Evolutionary conservation across 2,797 vertebrate species (phyloP), one percentile per base, ranked within the genome.

Genomic region (Sparus aurata): DNA sequence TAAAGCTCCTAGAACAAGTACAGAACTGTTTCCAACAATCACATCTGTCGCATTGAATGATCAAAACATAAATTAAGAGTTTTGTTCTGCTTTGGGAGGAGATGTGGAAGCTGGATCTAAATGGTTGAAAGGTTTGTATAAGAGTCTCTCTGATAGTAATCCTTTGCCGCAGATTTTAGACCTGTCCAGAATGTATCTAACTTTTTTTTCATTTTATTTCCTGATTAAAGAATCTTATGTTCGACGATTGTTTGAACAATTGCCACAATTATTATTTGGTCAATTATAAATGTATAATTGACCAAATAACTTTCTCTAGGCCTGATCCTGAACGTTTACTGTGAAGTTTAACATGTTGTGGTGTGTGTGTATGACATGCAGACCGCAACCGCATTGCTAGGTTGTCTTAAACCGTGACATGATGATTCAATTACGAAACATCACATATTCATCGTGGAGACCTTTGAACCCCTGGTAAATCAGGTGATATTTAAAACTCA

Each of bases 1-100:
- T 99, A 18, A 98, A 95, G 84, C 95, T 99, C 3, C 85, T 99
- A n/a, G 87, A 47, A 50, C 85, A 90, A 1, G 12, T 96, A 47
- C 85, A 95, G 55, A 59, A n/a, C 45, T 75, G 12, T 23, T 69
- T 41, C 34, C 50, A 73, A 38, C 65, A 34, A 3, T 12, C 27
- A 1, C 53, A 34, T 41, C 25, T 41, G 22, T 43, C 38, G 65
- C 41, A 54, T 2, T 64, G 53, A 70, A 75, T 58, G 10, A 62
- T 12, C 0, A 65, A 0, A 5, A 0, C 23, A 3, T 20, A 1
- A 1, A 7, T 23, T 0, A 23, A 1, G 2, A 74, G 53, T 25
- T 69, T 25, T 34, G 12, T 23, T 52, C 0, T 41, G 23, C 20
- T 66, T 11, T 27, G 16, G 63, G 43, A 23, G 13, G 30, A 41